Conservation (phyloP, 2,113 vertebrate species). For the Microcebus jonahi region DNA sequence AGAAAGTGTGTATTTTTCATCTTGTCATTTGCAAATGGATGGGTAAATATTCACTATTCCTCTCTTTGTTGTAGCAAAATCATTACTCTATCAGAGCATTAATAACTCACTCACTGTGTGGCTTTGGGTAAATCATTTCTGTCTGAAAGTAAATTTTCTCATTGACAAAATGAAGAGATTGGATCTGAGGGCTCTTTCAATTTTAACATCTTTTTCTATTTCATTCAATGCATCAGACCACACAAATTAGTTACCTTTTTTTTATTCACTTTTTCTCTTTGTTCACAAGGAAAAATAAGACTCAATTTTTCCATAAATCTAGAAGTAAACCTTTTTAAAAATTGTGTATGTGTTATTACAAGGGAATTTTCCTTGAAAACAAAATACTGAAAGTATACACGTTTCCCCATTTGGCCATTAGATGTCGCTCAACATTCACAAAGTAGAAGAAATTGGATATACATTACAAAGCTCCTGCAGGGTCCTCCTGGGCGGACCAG, state of each 20-base stretch:
- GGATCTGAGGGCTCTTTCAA: background rate
- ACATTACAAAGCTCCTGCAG: background rate
- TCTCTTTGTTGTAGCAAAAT: background rate
- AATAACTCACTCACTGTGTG: background rate
- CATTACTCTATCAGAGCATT: background rate
- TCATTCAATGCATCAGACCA: background rate
- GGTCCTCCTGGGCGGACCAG: no score
- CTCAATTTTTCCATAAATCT: background rate
- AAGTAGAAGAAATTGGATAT: background rate
- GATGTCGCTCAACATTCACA: slow-evolving; percentile 53
- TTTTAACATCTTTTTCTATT: background rate
- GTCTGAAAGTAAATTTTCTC: background rate
- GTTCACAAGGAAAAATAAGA: background rate
- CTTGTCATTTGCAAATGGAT: background rate
- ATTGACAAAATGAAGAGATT: background rate
- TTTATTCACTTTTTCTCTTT: background rate
- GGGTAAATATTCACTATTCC: background rate
- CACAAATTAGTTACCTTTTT: background rate
- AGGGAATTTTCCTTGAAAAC: slow-evolving; percentile 27
- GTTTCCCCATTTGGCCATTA: slow-evolving; percentile 46
- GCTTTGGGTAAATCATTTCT: background rate
- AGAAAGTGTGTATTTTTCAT: background rate
- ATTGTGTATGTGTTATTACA: background rate
- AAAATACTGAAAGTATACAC: background rate
- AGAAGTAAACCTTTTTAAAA: background rate